Evolutionary conservation across 1,140 invertebrate genomes (phyloP), one percentile per base, ranked within the genome.

Genomic region (Scaptomyza pallida): DNA sequence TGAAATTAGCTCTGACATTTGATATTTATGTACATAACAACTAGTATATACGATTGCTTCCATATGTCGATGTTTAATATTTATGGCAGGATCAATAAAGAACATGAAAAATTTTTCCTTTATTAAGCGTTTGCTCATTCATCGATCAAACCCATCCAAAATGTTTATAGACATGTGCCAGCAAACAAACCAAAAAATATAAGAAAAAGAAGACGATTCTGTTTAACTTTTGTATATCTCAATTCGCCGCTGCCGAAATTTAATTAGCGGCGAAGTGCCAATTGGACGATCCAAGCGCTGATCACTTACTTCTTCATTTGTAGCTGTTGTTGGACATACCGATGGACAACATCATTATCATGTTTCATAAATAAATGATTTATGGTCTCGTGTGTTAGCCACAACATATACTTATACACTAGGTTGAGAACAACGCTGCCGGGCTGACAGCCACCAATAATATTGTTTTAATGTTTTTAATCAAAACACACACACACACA

Each of bases 251-350:
- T 61, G 69, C 57, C 59, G 60, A 88, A 78, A 88, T 88, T 63
- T 65, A 78, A 88, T 88, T 88, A 88, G 82, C 78, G 56, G 56
- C 33, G 15, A 61, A 44, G 75, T 88, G 82, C 61, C 78, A 88
- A 88, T 88, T 88, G 69, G 60, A 8, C 12, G 37, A 48, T 37
- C 68, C 55, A 70, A 44, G 47, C 45, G 33, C 41, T 72, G 79
- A 83, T 88, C 78, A 75, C 41, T 59, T 78, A 75, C 41, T 59
- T 78, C 59, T 75, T 67, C 56, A 73, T 73, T 52, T 72, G 43
- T 16, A 17, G 8, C 16, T 19, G 33, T 13, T 16, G 9, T 6
- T 12, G 37, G 48, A 51, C 26, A 51, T n/a, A n/a, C n/a, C n/a
- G 26, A 33, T 51, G 26, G 30, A 44, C 15, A 23, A 23, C 23